Conservation (phyloP, 2,113 vertebrate species). For the Cathartes aura region DNA sequence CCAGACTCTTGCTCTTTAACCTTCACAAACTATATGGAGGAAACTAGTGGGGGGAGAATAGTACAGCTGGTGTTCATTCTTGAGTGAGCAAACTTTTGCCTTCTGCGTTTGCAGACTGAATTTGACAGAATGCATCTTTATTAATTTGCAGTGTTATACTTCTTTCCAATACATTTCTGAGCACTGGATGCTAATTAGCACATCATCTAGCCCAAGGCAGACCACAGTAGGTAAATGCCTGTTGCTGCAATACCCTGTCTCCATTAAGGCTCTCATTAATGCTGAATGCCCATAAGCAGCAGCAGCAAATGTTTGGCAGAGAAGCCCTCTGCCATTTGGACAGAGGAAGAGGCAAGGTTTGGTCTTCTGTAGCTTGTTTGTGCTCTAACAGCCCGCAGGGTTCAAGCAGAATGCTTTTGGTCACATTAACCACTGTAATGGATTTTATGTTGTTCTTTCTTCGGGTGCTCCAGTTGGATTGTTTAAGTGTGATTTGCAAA, state of each 20-base stretch:
- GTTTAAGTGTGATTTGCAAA: neutral
- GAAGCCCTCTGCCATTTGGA: neutral
- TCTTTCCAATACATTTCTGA: neutral
- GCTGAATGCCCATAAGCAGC: neutral
- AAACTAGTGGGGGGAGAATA: neutral
- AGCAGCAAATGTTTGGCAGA: neutral
- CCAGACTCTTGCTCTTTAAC: neutral
- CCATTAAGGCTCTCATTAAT: neutral
- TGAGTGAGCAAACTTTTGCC: neutral
- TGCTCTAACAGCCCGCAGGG: neutral
- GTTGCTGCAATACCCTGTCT: neutral
- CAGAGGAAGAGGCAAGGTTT: neutral
- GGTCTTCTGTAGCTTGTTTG: neutral
- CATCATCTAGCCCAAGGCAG: neutral
- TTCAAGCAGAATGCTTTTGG: neutral
- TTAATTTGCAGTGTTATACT: neutral
- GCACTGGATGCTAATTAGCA: neutral
- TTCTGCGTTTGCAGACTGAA: neutral
- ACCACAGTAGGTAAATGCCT: neutral
- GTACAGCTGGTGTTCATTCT: neutral
- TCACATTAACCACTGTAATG: neutral
- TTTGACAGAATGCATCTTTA: neutral
- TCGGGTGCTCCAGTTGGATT: neutral
- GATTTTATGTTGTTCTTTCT: neutral
- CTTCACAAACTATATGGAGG: neutral